Evolutionary conservation across 2,888 invertebrate genomes (phyloP).

Genomic region (Cistogaster globosa): DNA sequence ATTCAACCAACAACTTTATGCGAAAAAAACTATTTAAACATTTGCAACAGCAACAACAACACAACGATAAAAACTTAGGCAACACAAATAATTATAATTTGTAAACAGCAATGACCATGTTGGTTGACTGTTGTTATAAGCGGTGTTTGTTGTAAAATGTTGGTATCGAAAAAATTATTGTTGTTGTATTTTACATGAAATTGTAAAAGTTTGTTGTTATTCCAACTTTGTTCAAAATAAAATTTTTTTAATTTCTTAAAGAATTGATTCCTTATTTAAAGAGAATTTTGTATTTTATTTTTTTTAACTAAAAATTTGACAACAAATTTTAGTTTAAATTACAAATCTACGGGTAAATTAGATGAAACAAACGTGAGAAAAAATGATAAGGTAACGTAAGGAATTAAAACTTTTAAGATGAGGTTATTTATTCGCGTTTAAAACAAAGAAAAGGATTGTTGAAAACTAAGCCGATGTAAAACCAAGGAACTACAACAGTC

Average conservation of each 20-base stretch:
- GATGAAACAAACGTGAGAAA: too few species aligned
- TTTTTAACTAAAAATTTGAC: neutral
- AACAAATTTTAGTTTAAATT: neutral
- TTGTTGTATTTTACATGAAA: constrained; percentile 12
- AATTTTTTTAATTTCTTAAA: neutral
- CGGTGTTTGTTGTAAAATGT: constrained; percentile 28
- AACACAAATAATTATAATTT: constrained; percentile 67
- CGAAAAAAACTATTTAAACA: constrained; percentile 46
- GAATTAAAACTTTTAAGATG: too few species aligned
- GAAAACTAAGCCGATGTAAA: too few species aligned
- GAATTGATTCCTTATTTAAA: neutral
- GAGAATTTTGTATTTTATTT: neutral
- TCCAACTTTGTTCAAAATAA: neutral
- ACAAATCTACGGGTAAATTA: too few species aligned
- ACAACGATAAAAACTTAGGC: constrained; percentile 34
- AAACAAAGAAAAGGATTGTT: too few species aligned
- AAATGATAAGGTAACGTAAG: too few species aligned
- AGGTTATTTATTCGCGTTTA: too few species aligned
- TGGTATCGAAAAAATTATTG: neutral
- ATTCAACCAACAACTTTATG: constrained; percentile 56
- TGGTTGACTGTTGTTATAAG: constrained; percentile 59
- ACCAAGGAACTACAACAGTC: too few species aligned
- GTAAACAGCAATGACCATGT: constrained; percentile 71
- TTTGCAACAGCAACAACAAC: constrained; percentile 34
- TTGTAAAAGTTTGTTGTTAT: constrained; percentile 29